phyloP scores from a whole-genome alignment of 1,140 invertebrate species.

The Teleopsis dalmanni region DNA sequence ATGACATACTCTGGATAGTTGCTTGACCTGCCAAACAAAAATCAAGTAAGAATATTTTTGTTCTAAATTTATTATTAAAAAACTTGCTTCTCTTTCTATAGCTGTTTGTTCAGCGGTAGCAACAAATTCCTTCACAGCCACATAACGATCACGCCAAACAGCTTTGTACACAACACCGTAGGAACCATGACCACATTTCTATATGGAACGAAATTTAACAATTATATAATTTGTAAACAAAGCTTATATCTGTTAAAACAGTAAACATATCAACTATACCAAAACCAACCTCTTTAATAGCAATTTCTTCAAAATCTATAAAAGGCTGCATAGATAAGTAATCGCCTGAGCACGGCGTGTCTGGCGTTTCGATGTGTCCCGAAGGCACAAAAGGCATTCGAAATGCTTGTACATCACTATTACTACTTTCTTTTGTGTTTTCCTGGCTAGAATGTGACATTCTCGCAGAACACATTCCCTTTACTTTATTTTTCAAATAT shows the following conservation, averaged over 20 bases:
- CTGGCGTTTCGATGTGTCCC: too few relatives aligned
- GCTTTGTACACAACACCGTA: slow-evolving; percentile 92
- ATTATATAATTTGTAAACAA: neutral
- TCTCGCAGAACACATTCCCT: too few relatives aligned
- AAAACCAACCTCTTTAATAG: neutral
- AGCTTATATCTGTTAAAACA: neutral
- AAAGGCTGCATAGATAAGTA: too few relatives aligned
- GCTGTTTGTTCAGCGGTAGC: slow-evolving; percentile 74
- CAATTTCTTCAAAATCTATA: slow-evolving; percentile 2
- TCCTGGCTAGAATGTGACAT: too few relatives aligned
- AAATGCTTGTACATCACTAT: too few relatives aligned
- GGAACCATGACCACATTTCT: slow-evolving; percentile 92
- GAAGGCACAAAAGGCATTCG: too few relatives aligned
- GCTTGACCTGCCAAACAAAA: slow-evolving; percentile 49
- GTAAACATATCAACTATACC: neutral
- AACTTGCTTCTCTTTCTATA: slow-evolving; percentile 63
- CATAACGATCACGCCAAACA: slow-evolving; percentile 72
- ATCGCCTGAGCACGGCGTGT: too few relatives aligned
- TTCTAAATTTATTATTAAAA: neutral
- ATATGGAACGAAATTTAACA: slow-evolving; percentile 13
- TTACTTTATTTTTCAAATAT: too few relatives aligned
- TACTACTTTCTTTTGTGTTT: too few relatives aligned
- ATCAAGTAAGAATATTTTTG: neutral
- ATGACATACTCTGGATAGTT: slow-evolving; percentile 85
- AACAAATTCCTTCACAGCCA: slow-evolving; percentile 90